phyloP scores from a whole-genome alignment of 2,113 vertebrate species.

The Ammodytes dubius region DNA sequence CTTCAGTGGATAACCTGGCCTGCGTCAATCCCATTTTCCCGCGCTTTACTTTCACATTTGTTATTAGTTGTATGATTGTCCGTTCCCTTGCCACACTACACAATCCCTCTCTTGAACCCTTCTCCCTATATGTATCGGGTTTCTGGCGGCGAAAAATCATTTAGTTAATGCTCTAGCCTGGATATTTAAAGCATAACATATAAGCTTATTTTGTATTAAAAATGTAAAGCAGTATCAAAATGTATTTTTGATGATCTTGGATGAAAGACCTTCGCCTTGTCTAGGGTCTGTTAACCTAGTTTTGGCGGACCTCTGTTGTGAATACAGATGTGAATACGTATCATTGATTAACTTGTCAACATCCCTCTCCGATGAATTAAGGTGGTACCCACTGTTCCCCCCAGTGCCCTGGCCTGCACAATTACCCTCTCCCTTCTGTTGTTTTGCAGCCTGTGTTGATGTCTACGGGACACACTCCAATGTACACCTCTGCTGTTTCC shows the following conservation, averaged over 20 bases:
- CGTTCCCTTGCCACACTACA: neutral
- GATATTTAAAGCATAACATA: neutral
- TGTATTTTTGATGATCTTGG: neutral
- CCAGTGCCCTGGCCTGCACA: constrained; percentile 48
- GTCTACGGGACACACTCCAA: constrained; percentile 87
- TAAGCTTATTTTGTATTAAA: neutral
- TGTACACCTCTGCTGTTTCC: constrained; percentile 88
- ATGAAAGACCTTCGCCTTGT: neutral
- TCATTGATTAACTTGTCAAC: constrained; percentile 8
- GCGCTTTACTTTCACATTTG: neutral
- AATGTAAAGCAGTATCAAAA: constrained; percentile 10
- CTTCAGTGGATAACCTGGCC: neutral
- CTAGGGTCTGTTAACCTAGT: constrained; percentile 3
- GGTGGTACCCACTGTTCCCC: constrained; percentile 12
- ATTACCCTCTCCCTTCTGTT: constrained; percentile 80
- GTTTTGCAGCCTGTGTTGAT: constrained; percentile 88
- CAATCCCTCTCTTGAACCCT: neutral
- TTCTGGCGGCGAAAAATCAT: constrained; percentile 12
- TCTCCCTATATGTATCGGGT: constrained; percentile 10
- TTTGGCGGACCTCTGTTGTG: constrained; percentile 11
- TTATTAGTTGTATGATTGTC: neutral
- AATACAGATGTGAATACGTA: constrained; percentile 12
- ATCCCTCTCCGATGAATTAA: constrained; percentile 2
- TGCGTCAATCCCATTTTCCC: neutral
- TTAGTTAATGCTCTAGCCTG: too few relatives aligned